phyloP scores from a whole-genome alignment of 2,888 invertebrate genomes.

The Phorcus lineatus region DNA sequence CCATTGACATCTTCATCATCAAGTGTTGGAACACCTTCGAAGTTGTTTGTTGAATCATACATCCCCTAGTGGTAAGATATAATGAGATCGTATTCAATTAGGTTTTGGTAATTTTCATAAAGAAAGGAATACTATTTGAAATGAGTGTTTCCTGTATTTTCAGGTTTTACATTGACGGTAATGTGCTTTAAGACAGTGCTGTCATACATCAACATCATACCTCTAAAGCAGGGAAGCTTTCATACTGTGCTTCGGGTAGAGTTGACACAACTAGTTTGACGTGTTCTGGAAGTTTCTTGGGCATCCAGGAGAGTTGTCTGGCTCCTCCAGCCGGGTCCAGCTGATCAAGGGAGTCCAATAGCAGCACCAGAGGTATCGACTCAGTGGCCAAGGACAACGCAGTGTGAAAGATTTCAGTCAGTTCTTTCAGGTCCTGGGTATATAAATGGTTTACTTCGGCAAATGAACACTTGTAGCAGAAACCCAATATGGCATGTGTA shows the following conservation, averaged over 20 bases:
- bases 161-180: no score
- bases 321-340: constrained; percentile 59
- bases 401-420: constrained; percentile 48
- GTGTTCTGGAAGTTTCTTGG: constrained; percentile 49
- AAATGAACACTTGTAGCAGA: neutral
- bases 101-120: no score
- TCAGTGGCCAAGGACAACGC: constrained; percentile 40
- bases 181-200: no score
- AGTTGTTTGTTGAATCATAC: neutral
- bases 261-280: constrained; percentile 66
- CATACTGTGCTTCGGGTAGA: constrained; percentile 55
- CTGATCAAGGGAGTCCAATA: constrained; percentile 66
- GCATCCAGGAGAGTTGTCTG: constrained; percentile 63
- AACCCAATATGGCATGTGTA: no score
- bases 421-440: constrained; percentile 50
- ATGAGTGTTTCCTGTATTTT: no score
- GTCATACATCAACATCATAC: constrained; percentile 33
- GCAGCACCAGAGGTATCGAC: constrained; percentile 48
- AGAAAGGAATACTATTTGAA: no score
- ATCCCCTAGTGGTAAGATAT: neutral
- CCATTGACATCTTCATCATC: constrained; percentile 38
- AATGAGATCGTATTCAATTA: no score
- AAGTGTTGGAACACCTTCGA: constrained; percentile 35
- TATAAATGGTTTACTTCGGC: neutral
- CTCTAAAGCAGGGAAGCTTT: constrained; percentile 56